Percentiles rank a stretch among this genome's conserved stretches.
These are phyloP conservation scores for Atethmia centrago DNA, from an alignment of 2,888 invertebrate genomes.

Conservation along the genomic window DNA sequence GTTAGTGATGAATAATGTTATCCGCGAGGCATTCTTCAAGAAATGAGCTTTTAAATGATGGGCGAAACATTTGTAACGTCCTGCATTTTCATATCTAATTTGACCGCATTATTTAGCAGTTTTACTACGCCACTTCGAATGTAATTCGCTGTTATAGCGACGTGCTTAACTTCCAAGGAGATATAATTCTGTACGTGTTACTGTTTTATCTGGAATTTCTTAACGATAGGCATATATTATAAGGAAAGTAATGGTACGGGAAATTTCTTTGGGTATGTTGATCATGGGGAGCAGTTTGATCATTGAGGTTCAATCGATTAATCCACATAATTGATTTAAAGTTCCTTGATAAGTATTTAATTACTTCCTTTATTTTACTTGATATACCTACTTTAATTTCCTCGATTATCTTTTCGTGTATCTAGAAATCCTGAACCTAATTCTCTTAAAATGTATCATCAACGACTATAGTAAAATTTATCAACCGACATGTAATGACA, in stretches of 20 bases:
- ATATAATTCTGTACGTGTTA: constrained; percentile 58
- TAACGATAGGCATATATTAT: constrained; percentile 45
- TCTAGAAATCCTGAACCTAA: background rate
- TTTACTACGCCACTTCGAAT: constrained; percentile 54
- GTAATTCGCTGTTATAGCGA: constrained; percentile 48
- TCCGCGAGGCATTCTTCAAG: constrained; percentile 66
- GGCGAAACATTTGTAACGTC: constrained; percentile 58
- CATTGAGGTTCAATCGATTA: background rate
- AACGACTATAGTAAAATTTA: background rate
- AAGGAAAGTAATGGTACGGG: constrained; percentile 23
- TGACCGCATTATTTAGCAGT: constrained; percentile 61
- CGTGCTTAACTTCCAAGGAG: constrained; percentile 53
- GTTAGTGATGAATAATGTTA: constrained; percentile 76
- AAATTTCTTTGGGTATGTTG: constrained; percentile 23
- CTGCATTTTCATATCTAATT: constrained; percentile 61
- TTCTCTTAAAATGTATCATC: background rate
- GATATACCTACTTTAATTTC: background rate
- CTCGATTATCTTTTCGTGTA: constrained; percentile 1
- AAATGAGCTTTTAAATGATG: constrained; percentile 70
- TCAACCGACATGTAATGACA: constrained; percentile 2
- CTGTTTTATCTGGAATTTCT: constrained; percentile 46
- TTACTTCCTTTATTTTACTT: background rate
- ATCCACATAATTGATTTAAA: constrained; percentile 2
- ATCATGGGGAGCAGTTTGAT: constrained; percentile 12
- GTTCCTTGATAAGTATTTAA: background rate